A percentile compares a stretch with the other conserved stretches of the same genome.
Evolutionary conservation across 2,113 vertebrate species (phyloP).

Genomic region (Anarhynchus alexandrinus): DNA sequence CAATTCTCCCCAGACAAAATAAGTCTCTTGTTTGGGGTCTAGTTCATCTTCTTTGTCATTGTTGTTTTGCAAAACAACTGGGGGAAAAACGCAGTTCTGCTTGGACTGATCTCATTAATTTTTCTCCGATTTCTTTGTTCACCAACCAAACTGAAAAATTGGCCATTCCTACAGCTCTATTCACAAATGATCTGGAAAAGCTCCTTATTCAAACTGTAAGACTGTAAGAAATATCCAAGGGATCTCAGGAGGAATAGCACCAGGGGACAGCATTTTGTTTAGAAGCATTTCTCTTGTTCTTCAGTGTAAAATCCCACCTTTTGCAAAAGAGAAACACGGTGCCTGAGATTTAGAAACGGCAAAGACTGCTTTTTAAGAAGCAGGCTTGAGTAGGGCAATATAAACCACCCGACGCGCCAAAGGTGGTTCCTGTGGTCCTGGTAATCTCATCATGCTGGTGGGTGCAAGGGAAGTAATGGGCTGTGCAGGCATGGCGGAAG

Average conservation of each 20-base stretch:
- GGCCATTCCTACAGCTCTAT: not conserved
- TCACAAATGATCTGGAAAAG: not conserved
- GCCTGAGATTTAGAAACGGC: not conserved
- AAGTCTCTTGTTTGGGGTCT: not conserved
- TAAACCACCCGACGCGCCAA: fast-evolving
- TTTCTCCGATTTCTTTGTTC: not conserved
- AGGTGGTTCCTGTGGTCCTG: not conserved
- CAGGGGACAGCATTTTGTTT: not conserved
- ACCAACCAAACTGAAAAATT: not conserved
- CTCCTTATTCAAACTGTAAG: not conserved
- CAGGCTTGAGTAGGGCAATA: not conserved
- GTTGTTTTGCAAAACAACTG: not conserved
- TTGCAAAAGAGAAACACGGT: not conserved
- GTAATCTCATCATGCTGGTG: not conserved
- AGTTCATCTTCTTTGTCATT: not conserved
- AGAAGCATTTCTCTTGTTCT: not conserved
- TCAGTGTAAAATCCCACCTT: not conserved
- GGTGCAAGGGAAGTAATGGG: not conserved
- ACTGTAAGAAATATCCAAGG: not conserved
- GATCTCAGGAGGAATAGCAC: not conserved
- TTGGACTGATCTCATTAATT: not conserved
- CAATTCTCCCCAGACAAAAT: not conserved
- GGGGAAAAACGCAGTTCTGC: not conserved
- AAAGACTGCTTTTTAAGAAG: not conserved
- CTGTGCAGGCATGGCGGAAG: not conserved